phyloP scores from a whole-genome alignment of 1,140 invertebrate genomes.

The Drosophila ananassae region DNA sequence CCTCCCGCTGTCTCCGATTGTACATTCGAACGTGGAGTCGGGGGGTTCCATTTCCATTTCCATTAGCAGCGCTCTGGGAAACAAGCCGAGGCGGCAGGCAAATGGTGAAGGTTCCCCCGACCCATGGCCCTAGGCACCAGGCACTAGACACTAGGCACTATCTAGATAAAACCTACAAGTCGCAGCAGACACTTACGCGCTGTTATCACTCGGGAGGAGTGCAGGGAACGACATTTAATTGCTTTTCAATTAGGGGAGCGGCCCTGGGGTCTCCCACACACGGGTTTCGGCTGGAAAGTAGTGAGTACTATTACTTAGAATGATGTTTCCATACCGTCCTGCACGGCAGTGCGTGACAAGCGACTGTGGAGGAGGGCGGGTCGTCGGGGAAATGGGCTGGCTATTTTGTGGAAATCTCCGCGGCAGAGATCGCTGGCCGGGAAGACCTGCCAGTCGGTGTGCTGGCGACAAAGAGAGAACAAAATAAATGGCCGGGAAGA shows the following conservation, averaged over 20 bases:
- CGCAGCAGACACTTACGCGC: conserved; percentile 10
- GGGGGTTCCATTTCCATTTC: conserved; percentile 42
- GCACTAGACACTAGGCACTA: conserved; percentile 11
- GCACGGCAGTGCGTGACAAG: conserved; percentile 42
- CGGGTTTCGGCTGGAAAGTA: too few relatives aligned
- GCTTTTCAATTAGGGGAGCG: conserved; percentile 58
- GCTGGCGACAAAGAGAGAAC: conserved; percentile 23
- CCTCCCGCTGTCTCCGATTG: neutral
- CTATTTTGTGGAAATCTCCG: conserved; percentile 51
- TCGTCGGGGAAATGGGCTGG: conserved; percentile 14
- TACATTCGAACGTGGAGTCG: neutral
- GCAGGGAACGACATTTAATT: conserved; percentile 63
- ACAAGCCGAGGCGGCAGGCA: conserved; percentile 12
- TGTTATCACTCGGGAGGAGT: conserved; percentile 51
- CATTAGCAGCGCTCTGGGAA: conserved; percentile 38
- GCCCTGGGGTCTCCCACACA: neutral
- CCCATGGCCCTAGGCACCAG: too few relatives aligned
- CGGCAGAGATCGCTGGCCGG: conserved; percentile 2
- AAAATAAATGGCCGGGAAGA: conserved; percentile 18
- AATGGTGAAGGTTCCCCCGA: conserved; percentile 4
- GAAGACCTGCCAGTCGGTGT: too few relatives aligned
- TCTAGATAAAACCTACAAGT: conserved; percentile 39
- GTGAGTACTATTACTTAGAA: neutral
- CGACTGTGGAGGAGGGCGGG: conserved; percentile 9
- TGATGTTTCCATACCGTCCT: neutral